Percentiles rank a stretch among this genome's conserved stretches.
phyloP scores from a whole-genome alignment of 2,888 invertebrate genomes.

The Gryllus longicercus region DNA sequence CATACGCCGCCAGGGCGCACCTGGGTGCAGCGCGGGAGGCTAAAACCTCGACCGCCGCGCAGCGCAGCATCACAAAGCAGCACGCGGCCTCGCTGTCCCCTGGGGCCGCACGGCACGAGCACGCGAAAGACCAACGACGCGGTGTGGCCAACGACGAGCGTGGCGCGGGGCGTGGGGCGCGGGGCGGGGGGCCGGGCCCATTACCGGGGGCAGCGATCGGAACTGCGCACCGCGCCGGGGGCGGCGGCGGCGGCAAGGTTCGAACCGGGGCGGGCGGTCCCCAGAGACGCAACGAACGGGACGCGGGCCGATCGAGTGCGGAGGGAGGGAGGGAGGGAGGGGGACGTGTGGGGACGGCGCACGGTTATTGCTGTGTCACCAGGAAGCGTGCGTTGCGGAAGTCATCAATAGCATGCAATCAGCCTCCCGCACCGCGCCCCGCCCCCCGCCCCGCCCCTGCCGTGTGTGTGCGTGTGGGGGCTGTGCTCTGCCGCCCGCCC shows the following conservation, averaged over 20 bases:
- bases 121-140: too few species aligned
- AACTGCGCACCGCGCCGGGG: background rate
- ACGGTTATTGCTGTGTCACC: constrained; percentile 31
- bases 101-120: too few species aligned
- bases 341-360: constrained; percentile 21
- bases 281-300: background rate
- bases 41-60: too few species aligned
- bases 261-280: constrained; percentile 18
- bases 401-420: constrained; percentile 32
- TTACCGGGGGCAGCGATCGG: background rate
- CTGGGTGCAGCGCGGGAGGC: too few species aligned
- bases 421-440: constrained; percentile 24
- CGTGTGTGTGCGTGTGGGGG: background rate
- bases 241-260: constrained; percentile 12
- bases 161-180: too few species aligned
- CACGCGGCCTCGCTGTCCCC: too few species aligned
- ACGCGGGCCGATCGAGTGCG: background rate
- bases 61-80: too few species aligned
- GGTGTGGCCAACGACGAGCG: background rate
- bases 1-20: too few species aligned
- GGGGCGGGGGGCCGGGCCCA: background rate
- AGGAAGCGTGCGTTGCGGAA: constrained; percentile 29
- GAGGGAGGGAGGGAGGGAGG: background rate
- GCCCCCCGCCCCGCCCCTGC: too few species aligned
- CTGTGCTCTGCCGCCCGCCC: too few species aligned